phyloP scores from a whole-genome alignment of 1,140 invertebrate genomes.

The Drepana arcuata region DNA sequence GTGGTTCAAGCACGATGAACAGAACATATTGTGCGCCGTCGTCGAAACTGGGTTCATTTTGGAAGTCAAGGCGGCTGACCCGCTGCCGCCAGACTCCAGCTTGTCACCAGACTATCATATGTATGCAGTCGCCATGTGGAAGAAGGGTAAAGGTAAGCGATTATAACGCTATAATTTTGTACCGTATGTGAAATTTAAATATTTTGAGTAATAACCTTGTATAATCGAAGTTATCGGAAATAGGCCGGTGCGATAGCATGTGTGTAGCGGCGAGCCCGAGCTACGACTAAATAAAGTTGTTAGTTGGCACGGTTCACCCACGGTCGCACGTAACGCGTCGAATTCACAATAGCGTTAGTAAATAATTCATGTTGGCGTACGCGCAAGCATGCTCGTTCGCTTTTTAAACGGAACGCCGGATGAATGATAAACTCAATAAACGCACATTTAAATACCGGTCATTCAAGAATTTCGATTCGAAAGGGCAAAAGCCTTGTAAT shows the following conservation, averaged over 20 bases:
- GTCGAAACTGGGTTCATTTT: slow-evolving; percentile 79
- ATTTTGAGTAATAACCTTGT: too few species aligned
- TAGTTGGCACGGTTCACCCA: slow-evolving; percentile 27
- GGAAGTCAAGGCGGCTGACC: slow-evolving; percentile 72
- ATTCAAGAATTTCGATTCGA: slow-evolving; percentile 5
- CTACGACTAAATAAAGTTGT: slow-evolving; percentile 36
- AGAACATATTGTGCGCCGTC: slow-evolving; percentile 77
- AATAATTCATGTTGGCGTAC: slow-evolving; percentile 39
- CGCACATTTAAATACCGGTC: slow-evolving; percentile 3
- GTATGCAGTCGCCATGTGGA: slow-evolving; percentile 77
- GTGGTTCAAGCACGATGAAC: slow-evolving; percentile 78
- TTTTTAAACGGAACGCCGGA: slow-evolving; percentile 26
- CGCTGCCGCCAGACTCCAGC: slow-evolving; percentile 50
- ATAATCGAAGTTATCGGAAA: neutral
- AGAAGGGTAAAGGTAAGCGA: slow-evolving; percentile 78
- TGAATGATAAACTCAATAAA: slow-evolving; percentile 25
- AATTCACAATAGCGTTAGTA: slow-evolving; percentile 39
- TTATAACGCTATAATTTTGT: too few species aligned
- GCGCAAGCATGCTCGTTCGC: slow-evolving; percentile 15
- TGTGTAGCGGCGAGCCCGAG: slow-evolving; percentile 11
- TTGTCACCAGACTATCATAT: slow-evolving; percentile 66
- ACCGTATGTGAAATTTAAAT: too few species aligned
- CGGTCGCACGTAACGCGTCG: slow-evolving; percentile 26
- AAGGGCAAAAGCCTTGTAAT: slow-evolving; percentile 9
- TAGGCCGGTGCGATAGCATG: slow-evolving; percentile 23